Evolutionary conservation across 1,140 invertebrate genomes (phyloP).

Genomic region (Heterodera carotae): DNA sequence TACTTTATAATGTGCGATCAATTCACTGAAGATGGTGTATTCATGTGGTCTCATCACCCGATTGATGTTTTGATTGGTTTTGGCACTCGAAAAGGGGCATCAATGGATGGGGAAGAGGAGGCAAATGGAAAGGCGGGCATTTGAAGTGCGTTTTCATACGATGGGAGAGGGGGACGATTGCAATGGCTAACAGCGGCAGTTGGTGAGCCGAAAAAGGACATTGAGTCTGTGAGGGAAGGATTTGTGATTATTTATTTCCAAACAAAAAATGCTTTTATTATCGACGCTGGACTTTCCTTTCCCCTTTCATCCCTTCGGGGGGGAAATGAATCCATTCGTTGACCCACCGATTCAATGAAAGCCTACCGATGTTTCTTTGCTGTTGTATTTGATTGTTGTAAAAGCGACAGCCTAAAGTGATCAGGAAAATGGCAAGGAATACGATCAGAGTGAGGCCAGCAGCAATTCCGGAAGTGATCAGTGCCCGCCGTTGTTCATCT

Average conservation of each 20-base stretch:
- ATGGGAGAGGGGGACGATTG: background rate
- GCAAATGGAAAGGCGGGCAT: slow-evolving; percentile 2
- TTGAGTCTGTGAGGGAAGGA: background rate
- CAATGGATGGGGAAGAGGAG: background rate
- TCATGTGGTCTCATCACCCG: background rate
- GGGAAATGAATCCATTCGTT: no score
- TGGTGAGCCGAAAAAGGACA: background rate
- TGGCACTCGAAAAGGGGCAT: background rate
- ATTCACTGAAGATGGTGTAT: no score
- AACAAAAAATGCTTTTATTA: no score
- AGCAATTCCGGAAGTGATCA: slow-evolving; percentile 58
- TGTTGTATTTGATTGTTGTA: slow-evolving; percentile 47
- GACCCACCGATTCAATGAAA: no score
- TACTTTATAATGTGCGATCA: no score
- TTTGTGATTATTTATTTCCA: background rate
- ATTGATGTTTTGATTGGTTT: background rate
- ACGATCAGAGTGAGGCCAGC: slow-evolving; percentile 60
- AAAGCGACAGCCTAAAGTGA: slow-evolving; percentile 61
- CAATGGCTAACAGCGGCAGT: background rate
- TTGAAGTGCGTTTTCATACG: slow-evolving; percentile 7
- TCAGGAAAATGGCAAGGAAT: slow-evolving; percentile 58
- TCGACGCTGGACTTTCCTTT: no score
- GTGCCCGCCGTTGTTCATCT: slow-evolving; percentile 45
- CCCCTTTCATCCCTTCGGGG: no score
- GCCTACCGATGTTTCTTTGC: background rate